phyloP scores from a whole-genome alignment of 2,888 invertebrate genomes.

The Lycaena phlaeas region DNA sequence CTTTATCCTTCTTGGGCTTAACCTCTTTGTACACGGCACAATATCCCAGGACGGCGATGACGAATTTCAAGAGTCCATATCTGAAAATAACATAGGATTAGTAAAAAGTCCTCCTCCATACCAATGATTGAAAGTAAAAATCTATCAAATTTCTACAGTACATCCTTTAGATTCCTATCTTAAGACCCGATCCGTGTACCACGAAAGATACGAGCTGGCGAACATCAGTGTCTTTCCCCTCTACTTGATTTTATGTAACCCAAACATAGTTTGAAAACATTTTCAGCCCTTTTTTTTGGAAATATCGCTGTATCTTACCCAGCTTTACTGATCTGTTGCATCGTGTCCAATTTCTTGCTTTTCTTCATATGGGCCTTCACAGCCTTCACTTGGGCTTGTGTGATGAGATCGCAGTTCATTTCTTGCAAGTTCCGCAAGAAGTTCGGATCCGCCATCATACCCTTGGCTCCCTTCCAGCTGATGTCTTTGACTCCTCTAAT shows the following conservation, averaged over 20 bases:
- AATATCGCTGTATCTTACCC: no score
- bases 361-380: constrained; percentile 83
- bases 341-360: constrained; percentile 82
- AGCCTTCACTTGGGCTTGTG: constrained; percentile 78
- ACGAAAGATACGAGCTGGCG: no score
- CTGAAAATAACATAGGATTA: constrained; percentile 24
- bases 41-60: constrained; percentile 90
- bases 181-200: no score
- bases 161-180: no score
- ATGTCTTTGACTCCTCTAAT: constrained; percentile 87
- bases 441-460: constrained; percentile 92
- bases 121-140: no score
- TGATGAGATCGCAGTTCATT: constrained; percentile 87
- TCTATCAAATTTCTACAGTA: no score
- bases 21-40: constrained; percentile 90
- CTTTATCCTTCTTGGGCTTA: constrained; percentile 87
- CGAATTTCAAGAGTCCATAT: constrained; percentile 87
- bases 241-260: no score
- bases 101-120: no score
- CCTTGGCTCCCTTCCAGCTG: constrained; percentile 92
- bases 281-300: no score
- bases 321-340: constrained; percentile 88
- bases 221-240: no score
- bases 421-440: constrained; percentile 86
- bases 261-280: no score